phyloP scores from a whole-genome alignment of 2,113 vertebrate species.

The Epinephelus lanceolatus region DNA sequence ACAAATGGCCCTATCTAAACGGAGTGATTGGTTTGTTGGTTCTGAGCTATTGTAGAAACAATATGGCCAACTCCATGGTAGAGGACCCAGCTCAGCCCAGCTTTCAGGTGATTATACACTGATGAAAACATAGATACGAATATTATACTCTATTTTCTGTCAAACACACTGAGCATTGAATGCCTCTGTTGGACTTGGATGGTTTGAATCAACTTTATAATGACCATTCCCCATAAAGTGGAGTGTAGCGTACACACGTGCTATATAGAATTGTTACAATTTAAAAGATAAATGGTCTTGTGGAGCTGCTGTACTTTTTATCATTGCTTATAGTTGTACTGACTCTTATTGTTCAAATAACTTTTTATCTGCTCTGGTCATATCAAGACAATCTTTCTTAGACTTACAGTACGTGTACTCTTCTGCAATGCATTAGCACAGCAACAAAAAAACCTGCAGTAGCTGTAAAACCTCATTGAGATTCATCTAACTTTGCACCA shows the following conservation, averaged over 20 bases:
- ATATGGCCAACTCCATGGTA: too few species aligned
- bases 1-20: background rate
- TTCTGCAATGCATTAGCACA: background rate
- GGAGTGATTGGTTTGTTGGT: background rate
- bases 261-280: too few species aligned
- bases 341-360: background rate
- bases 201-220: background rate
- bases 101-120: too few species aligned
- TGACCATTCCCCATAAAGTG: background rate
- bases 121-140: too few species aligned
- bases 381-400: background rate
- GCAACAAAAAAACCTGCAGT: background rate
- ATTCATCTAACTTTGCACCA: constrained; percentile 3
- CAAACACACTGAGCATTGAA: too few species aligned
- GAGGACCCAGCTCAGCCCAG: too few species aligned
- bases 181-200: background rate
- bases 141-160: too few species aligned
- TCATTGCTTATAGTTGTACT: background rate
- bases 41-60: too few species aligned
- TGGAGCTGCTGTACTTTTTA: background rate
- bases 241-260: too few species aligned
- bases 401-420: background rate
- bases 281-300: background rate
- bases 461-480: background rate
- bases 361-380: background rate